These are phyloP conservation scores for Camponotus floridanus DNA, from an alignment of 1,140 invertebrate genomes.

Conservation along the genomic window DNA sequence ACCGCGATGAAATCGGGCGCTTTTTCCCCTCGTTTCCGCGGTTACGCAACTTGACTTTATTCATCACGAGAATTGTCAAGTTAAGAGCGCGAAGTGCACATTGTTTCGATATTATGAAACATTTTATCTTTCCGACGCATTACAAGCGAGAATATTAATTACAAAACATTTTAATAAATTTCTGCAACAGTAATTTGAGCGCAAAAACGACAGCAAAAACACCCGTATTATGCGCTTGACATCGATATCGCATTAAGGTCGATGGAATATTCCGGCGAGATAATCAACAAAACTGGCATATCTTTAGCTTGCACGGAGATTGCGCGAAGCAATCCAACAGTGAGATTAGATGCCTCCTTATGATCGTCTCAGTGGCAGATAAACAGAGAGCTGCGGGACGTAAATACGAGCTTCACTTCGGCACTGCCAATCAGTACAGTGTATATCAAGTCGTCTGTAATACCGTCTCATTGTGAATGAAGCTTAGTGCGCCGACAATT, in stretches of 20 bases:
- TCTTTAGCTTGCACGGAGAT: background rate
- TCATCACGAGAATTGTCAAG: conserved; percentile 23
- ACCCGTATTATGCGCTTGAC: conserved; percentile 28
- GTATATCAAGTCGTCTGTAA: conserved; percentile 65
- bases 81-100: background rate
- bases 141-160: conserved; percentile 4
- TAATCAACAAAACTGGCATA: conserved; percentile 20
- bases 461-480: conserved; percentile 52
- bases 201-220: background rate
- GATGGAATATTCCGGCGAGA: conserved; percentile 9
- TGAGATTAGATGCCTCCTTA: conserved; percentile 44
- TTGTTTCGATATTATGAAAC: background rate
- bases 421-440: conserved; percentile 57
- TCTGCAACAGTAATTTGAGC: background rate
- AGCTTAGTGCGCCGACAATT: conserved; percentile 69
- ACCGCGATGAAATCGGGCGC: background rate
- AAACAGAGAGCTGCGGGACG: conserved; percentile 22
- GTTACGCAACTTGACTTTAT: background rate
- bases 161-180: background rate
- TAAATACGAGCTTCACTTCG: conserved; percentile 47
- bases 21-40: background rate
- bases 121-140: background rate
- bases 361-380: conserved; percentile 45
- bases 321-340: background rate
- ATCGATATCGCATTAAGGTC: conserved; percentile 51